phyloP scores from a whole-genome alignment of 1,140 invertebrate genomes.

The Rhysida immarginata region DNA sequence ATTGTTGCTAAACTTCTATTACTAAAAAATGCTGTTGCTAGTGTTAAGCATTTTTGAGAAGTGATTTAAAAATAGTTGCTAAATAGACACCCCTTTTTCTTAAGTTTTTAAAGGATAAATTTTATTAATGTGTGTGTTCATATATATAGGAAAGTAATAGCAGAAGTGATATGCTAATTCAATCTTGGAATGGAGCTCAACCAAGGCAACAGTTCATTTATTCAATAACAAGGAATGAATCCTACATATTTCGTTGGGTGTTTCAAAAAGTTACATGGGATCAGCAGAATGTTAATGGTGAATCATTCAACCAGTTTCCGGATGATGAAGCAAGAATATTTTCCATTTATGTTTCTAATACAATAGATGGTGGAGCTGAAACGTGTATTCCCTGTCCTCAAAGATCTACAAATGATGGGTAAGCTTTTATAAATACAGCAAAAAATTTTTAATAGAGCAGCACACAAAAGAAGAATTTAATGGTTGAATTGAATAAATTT shows the following conservation, averaged over 20 bases:
- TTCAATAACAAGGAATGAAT: slow-evolving; percentile 31
- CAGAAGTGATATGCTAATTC: slow-evolving; percentile 29
- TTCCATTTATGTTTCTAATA: slow-evolving; percentile 43
- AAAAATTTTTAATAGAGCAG: no score
- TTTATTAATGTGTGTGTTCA: not conserved
- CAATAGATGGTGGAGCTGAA: slow-evolving; percentile 38
- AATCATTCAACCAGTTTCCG: slow-evolving; percentile 13
- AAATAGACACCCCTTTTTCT: not conserved
- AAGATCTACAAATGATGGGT: slow-evolving; percentile 20
- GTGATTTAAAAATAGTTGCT: no score
- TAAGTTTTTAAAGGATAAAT: not conserved
- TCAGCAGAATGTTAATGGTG: slow-evolving; percentile 15
- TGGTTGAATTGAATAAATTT: no score
- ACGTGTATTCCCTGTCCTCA: slow-evolving; percentile 38
- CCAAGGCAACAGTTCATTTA: slow-evolving; percentile 26
- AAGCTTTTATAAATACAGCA: no score
- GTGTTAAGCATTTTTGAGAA: no score
- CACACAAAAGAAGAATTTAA: no score
- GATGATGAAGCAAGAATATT: slow-evolving; percentile 36
- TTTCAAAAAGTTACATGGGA: slow-evolving; percentile 37
- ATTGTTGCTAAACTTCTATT: not conserved
- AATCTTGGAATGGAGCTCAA: slow-evolving; percentile 32
- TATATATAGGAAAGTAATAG: slow-evolving; percentile 1
- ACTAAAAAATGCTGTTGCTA: not conserved
- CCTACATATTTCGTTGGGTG: slow-evolving; percentile 39